phyloP scores from a whole-genome alignment of 1,140 invertebrate species.

The Grapholita molesta region DNA sequence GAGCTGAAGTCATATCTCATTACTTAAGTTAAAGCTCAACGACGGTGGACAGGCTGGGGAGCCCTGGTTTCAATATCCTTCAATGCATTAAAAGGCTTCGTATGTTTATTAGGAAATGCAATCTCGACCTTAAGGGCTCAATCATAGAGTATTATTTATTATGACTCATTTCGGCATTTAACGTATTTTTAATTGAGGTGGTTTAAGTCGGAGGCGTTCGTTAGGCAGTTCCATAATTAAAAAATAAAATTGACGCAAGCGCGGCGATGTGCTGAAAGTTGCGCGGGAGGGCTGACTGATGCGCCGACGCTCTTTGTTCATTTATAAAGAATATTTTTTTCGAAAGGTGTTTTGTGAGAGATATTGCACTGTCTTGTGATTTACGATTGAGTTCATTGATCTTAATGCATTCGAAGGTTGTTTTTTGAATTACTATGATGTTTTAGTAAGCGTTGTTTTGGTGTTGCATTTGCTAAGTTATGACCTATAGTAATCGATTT shows the following conservation, averaged over 20 bases:
- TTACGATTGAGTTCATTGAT: neutral
- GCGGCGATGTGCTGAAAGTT: conserved; percentile 59
- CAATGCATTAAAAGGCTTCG: conserved; percentile 14
- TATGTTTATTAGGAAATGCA: conserved; percentile 20
- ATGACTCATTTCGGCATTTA: neutral
- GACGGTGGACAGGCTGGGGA: conserved; percentile 57
- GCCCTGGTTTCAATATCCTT: conserved; percentile 43
- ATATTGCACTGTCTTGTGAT: conserved; percentile 7
- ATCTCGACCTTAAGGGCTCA: conserved; percentile 19
- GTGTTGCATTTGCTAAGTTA: too few relatives aligned
- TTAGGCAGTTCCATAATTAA: conserved; percentile 74
- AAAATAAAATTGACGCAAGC: conserved; percentile 67
- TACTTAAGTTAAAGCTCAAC: conserved; percentile 66
- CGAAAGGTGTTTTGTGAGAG: conserved; percentile 1
- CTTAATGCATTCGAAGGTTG: neutral
- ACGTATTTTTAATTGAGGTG: conserved; percentile 18
- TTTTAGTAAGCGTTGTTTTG: too few relatives aligned
- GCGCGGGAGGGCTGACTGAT: conserved; percentile 47
- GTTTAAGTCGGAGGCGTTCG: conserved; percentile 51
- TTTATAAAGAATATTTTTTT: conserved; percentile 19
- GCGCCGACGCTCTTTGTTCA: conserved; percentile 27
- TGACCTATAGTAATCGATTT: too few relatives aligned
- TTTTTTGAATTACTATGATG: neutral
- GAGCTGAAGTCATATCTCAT: conserved; percentile 70
- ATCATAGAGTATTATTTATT: conserved; percentile 23